Evolutionary conservation across 2,888 invertebrate genomes (phyloP).

Genomic region (Oxytorus armatus): DNA sequence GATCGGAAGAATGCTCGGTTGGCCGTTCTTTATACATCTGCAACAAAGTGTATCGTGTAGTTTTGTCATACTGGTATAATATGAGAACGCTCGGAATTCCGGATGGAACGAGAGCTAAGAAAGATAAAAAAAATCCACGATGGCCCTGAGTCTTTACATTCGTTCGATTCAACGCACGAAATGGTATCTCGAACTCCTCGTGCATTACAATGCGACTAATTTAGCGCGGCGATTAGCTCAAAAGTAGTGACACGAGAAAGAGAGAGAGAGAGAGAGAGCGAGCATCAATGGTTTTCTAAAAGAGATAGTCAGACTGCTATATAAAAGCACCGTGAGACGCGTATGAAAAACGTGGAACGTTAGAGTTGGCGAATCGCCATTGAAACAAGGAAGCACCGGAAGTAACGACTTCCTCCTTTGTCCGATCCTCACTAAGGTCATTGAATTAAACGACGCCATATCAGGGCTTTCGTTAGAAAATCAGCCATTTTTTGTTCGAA

Average conservation of each 20-base stretch:
- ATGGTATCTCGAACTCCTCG: constrained; percentile 8
- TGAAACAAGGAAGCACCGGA: constrained; percentile 60
- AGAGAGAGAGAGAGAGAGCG: background rate
- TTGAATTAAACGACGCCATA: constrained; percentile 33
- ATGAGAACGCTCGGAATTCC: constrained; percentile 43
- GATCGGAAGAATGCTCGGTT: constrained; percentile 36
- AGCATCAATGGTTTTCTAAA: constrained; percentile 32
- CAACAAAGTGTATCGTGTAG: too few species aligned
- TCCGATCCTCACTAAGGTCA: constrained; percentile 23
- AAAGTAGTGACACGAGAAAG: background rate
- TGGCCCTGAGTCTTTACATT: constrained; percentile 19
- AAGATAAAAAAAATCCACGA: constrained; percentile 17
- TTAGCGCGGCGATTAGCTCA: constrained; percentile 18
- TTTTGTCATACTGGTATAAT: too few species aligned
- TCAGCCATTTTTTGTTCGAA: background rate
- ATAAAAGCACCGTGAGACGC: background rate
- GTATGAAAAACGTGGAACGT: constrained; percentile 18
- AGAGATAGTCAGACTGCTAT: constrained; percentile 15
- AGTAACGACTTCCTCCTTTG: constrained; percentile 63
- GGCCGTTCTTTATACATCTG: background rate
- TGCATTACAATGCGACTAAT: constrained; percentile 37
- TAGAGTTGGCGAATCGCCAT: constrained; percentile 45
- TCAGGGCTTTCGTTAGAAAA: constrained; percentile 4
- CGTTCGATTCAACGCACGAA: constrained; percentile 24
- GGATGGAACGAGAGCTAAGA: constrained; percentile 7